phyloP scores from a whole-genome alignment of 2,797 vertebrate species.

The Meda fulgida region DNA sequence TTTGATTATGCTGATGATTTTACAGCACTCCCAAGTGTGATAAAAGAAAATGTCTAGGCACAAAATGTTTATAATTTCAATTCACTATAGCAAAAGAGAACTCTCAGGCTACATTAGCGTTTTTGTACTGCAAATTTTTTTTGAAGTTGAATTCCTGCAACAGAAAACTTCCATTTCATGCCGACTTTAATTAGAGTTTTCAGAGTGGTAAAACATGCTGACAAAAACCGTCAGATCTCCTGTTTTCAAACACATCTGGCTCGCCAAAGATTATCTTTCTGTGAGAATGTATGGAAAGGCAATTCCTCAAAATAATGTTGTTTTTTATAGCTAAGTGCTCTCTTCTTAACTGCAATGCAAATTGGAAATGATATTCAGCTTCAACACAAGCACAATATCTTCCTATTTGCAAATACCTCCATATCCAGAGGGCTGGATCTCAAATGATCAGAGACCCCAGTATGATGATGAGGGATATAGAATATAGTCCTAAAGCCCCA shows the following conservation, averaged over 20 bases:
- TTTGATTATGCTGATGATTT: neutral
- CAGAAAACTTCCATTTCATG: no score
- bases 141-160: no score
- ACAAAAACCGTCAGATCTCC: neutral
- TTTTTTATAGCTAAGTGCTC: constrained; percentile 21
- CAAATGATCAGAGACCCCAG: constrained; percentile 4
- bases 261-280: constrained; percentile 6
- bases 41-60: constrained; percentile 1
- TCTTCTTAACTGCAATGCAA: constrained; percentile 9
- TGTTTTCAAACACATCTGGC: neutral
- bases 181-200: neutral
- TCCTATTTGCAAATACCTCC: constrained; percentile 4
- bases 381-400: constrained; percentile 13
- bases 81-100: neutral
- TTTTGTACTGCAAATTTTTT: no score
- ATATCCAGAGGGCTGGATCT: constrained; percentile 27
- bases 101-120: neutral
- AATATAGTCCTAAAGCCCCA: constrained; percentile 27
- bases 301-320: neutral
- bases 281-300: neutral
- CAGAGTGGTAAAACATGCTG: neutral
- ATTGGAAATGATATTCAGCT: constrained; percentile 14
- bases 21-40: neutral
- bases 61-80: neutral
- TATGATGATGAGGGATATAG: constrained; percentile 41